Conservation (phyloP, 2,113 vertebrate genomes). For the Tichodroma muraria region DNA sequence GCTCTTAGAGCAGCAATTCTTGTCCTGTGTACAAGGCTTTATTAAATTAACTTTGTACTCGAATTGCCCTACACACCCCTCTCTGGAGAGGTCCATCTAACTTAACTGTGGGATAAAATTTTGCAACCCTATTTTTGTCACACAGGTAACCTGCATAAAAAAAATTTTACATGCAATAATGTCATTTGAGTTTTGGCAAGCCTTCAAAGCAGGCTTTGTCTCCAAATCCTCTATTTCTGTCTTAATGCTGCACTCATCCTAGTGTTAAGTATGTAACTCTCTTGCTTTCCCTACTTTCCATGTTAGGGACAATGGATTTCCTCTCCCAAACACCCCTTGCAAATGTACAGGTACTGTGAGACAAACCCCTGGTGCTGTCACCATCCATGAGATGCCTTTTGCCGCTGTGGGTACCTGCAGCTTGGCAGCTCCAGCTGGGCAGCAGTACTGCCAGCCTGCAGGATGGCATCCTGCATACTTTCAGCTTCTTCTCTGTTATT, state of each 20-base stretch:
- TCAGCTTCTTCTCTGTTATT: neutral
- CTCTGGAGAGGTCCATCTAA: neutral
- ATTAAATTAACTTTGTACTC: neutral
- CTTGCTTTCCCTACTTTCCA: neutral
- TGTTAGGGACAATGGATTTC: neutral
- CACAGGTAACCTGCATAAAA: neutral
- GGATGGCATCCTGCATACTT: neutral
- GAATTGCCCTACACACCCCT: neutral
- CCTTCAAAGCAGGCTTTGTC: neutral
- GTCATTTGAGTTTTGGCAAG: neutral
- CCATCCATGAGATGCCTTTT: neutral
- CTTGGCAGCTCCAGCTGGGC: neutral
- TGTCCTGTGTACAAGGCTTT: neutral
- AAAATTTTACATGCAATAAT: neutral
- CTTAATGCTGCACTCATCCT: neutral
- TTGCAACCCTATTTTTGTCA: neutral
- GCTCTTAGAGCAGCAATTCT: neutral
- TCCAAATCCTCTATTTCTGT: neutral
- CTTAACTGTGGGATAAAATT: neutral
- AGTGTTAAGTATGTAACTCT: neutral
- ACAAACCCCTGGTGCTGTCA: accelerated
- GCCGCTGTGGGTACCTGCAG: neutral
- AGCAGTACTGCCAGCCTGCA: neutral
- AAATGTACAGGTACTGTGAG: neutral
- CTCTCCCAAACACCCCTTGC: neutral